Percentiles rank a stretch among this genome's conserved stretches.
Evolutionary conservation across 2,797 vertebrate genomes (phyloP).

Genomic region (Miichthys miiuy): DNA sequence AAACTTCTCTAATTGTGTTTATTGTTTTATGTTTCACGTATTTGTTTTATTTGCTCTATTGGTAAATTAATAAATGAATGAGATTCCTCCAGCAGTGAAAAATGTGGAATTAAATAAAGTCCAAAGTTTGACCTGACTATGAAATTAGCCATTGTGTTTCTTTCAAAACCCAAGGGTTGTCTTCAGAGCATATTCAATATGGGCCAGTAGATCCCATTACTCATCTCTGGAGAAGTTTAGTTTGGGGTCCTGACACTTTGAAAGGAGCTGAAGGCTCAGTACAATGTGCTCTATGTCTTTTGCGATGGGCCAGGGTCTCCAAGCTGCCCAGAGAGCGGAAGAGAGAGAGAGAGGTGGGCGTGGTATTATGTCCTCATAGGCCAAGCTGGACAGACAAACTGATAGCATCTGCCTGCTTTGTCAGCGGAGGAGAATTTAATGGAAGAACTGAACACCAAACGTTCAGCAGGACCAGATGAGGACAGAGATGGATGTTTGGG

Average conservation of each 20-base stretch:
- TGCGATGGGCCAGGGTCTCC: slow-evolving; percentile 56
- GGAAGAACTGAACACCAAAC: slow-evolving; percentile 82
- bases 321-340: slow-evolving; percentile 51
- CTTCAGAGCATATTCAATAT: slow-evolving; percentile 77
- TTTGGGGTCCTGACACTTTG: slow-evolving; percentile 76
- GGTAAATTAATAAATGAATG: slow-evolving; percentile 25
- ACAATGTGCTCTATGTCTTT: slow-evolving; percentile 77
- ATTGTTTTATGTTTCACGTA: background rate
- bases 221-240: slow-evolving; percentile 81
- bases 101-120: slow-evolving; percentile 51
- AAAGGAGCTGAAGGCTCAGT: slow-evolving; percentile 63
- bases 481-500: slow-evolving; percentile 93
- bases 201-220: slow-evolving; percentile 83
- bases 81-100: slow-evolving; percentile 36
- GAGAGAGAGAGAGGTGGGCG: slow-evolving; percentile 68
- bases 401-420: slow-evolving; percentile 91
- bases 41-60: background rate
- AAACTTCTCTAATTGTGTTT: background rate
- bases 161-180: slow-evolving; percentile 60
- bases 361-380: slow-evolving; percentile 71
- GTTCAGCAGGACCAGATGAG: slow-evolving; percentile 79
- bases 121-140: slow-evolving; percentile 65
- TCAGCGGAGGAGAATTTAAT: slow-evolving; percentile 84
- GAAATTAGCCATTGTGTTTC: slow-evolving; percentile 80
- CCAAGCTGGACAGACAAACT: slow-evolving; percentile 79